Evolutionary conservation across 1,140 invertebrate species (phyloP), one percentile per base, ranked within the genome.

Genomic region (Arion vulgaris): DNA sequence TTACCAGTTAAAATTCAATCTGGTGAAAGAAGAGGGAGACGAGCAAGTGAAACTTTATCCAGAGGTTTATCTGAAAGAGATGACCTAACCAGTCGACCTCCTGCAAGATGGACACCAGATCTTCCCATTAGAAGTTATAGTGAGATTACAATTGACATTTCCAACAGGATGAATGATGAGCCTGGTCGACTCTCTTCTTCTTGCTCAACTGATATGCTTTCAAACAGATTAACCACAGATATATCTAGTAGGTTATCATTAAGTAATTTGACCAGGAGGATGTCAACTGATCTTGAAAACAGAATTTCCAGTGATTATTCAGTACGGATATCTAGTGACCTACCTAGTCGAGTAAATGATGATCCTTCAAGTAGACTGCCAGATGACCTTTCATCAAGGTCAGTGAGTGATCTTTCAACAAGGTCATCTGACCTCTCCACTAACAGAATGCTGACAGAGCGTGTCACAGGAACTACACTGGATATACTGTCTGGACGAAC

Each of bases 361-460:
- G 66, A 71, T 38, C 36, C n/a, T 49, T 17, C 41, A 4, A 41
- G 68, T 17, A 36, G 53, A 36, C 39, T 51, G 23, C 62, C 62
- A n/a, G 66, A 71, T 49, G 78, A 80, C 32, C 66, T 71, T 1
- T 80, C 78, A 17, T 9, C 78, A n/a, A 69, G 78, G 71, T 36
- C 62, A 41, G 51, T 23, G 1, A 71, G 15, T 49, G 53, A 49
- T 23, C 39, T 69, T 28, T 45, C 78, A 38, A 1, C 76, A 79
- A 62, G 57, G 26, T 66, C 78, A 34, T n/a, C 78, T 34, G 78
- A 49, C 36, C n/a, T 71, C 1, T 74, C 51, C 17, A 23, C 41
- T 36, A 53, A 34, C n/a, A 36, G 69, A 17, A 57, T 73, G 49
- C 23, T 45, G 26, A 5, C 68, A 51, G 80, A 81, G 28, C 53